Percentiles rank a stretch among this genome's conserved stretches.
These are phyloP conservation scores for Mylabris sibirica DNA, from an alignment of 2,888 invertebrate genomes.

Conservation along the genomic window DNA sequence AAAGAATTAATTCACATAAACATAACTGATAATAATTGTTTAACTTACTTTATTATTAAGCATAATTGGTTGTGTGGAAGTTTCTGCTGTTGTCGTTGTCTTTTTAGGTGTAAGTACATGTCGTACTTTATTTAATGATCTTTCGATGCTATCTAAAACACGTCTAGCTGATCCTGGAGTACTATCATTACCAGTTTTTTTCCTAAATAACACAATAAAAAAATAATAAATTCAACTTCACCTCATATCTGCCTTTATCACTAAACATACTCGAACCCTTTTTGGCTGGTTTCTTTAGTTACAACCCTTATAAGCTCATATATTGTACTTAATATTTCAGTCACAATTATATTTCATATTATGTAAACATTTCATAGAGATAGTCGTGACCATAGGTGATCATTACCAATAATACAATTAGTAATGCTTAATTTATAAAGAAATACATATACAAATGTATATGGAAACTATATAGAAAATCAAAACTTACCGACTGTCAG, in stretches of 20 bases:
- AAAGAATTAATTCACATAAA: neutral
- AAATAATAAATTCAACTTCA: constrained; percentile 15
- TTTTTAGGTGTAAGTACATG: constrained; percentile 73
- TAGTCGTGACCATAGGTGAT: constrained; percentile 18
- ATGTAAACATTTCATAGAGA: constrained; percentile 24
- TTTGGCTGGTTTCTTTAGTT: constrained; percentile 18
- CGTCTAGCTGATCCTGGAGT: constrained; percentile 67
- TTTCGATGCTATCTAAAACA: constrained; percentile 73
- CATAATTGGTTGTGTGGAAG: constrained; percentile 58
- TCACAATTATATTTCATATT: constrained; percentile 20
- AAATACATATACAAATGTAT: too few relatives aligned
- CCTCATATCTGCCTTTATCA: constrained; percentile 10
- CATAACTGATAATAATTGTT: neutral
- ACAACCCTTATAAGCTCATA: constrained; percentile 32
- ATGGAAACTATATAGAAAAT: neutral
- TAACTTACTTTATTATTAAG: constrained; percentile 63
- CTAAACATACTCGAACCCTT: constrained; percentile 38
- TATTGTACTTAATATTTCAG: constrained; percentile 37
- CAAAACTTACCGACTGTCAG: constrained; percentile 43
- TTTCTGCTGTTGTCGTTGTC: constrained; percentile 44
- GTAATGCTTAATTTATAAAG: constrained; percentile 11
- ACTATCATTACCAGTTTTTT: constrained; percentile 47
- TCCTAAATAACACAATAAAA: constrained; percentile 28
- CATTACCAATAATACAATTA: constrained; percentile 25
- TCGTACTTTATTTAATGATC: constrained; percentile 71